These are phyloP conservation scores for Magallana ariakensis DNA, from an alignment of 1,140 invertebrate species.

Conservation along the genomic window DNA sequence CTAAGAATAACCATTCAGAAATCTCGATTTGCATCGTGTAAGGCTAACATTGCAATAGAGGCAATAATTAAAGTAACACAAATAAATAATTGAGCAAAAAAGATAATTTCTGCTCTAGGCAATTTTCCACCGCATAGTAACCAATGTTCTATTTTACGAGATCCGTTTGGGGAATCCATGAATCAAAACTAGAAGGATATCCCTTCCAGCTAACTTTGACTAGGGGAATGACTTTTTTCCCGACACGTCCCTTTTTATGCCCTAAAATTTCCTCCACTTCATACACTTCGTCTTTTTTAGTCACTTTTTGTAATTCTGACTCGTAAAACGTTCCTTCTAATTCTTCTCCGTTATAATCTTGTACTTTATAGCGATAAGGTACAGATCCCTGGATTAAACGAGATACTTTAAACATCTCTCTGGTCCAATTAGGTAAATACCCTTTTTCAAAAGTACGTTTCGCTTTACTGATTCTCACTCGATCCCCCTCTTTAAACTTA, in stretches of 20 bases:
- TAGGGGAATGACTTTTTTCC: background rate
- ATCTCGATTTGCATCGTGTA: no score
- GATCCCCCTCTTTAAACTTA: slow-evolving; percentile 29
- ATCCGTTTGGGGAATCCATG: background rate
- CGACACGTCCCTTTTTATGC: background rate
- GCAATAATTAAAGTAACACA: background rate
- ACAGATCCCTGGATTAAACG: background rate
- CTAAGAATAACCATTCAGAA: no score
- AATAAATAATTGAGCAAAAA: background rate
- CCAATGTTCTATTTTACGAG: no score
- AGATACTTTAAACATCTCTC: background rate
- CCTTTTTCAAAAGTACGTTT: slow-evolving; percentile 53
- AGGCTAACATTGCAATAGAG: no score
- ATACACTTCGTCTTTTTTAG: background rate
- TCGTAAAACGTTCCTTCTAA: slow-evolving; percentile 40
- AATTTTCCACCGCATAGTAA: background rate
- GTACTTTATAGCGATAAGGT: background rate
- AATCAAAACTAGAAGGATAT: slow-evolving; percentile 14
- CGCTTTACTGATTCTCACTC: slow-evolving; percentile 42
- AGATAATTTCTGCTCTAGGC: background rate
- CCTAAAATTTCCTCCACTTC: slow-evolving; percentile 4
- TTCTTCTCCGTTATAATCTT: slow-evolving; percentile 23
- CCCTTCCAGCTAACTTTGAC: background rate
- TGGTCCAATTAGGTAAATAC: slow-evolving; percentile 49
- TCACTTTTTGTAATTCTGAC: slow-evolving; percentile 37